phyloP scores from a whole-genome alignment of 1,140 invertebrate species.

The Cherax quadricarinatus region DNA sequence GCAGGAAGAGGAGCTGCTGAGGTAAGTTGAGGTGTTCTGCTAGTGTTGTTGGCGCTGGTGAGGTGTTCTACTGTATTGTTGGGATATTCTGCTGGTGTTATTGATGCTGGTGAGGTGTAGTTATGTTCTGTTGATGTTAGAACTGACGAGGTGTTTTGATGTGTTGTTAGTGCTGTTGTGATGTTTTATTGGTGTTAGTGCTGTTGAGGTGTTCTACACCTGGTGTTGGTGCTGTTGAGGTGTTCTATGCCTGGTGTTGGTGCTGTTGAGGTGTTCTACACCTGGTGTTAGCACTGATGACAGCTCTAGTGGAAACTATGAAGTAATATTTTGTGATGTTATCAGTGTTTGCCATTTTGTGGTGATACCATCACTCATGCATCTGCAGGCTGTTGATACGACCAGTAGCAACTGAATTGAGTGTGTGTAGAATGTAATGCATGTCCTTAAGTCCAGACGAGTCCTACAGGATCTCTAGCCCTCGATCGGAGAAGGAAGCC shows the following conservation, averaged over 20 bases:
- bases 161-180: neutral
- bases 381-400: neutral
- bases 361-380: neutral
- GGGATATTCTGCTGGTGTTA: neutral
- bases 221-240: neutral
- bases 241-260: too few species aligned
- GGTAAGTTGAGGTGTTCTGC: conserved; percentile 51
- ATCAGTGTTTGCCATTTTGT: too few species aligned
- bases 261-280: conserved; percentile 21
- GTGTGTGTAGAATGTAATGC: conserved; percentile 12
- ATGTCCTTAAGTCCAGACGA: neutral
- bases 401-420: neutral
- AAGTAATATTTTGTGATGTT: neutral
- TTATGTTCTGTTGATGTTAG: neutral
- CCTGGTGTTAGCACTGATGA: neutral
- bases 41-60: neutral
- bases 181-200: too few species aligned
- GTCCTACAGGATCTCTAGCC: too few species aligned
- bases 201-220: conserved; percentile 20
- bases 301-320: neutral
- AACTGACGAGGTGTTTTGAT: too few species aligned
- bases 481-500: too few species aligned
- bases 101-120: neutral
- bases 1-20: conserved; percentile 41
- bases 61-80: neutral